phyloP scores from a whole-genome alignment of 2,888 invertebrate species.

The Poecilus cupreus region DNA sequence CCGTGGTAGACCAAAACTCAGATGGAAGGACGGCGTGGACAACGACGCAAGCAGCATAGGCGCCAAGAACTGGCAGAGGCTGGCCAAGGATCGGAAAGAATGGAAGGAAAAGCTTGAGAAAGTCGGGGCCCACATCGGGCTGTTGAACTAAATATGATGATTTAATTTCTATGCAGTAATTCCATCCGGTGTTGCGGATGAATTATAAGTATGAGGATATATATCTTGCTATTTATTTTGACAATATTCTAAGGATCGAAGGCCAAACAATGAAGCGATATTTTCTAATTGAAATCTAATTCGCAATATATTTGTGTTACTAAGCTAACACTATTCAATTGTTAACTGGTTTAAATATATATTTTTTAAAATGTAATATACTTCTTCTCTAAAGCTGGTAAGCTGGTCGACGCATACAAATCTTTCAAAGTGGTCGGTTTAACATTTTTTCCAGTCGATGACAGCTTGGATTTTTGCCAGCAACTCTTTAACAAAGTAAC shows the following conservation, averaged over 20 bases:
- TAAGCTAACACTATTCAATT: not conserved
- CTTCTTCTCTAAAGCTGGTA: not conserved
- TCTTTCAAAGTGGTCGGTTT: not conserved
- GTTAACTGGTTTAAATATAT: not conserved
- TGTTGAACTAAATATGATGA: too few species aligned
- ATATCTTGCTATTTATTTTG: not conserved
- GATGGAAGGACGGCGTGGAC: too few species aligned
- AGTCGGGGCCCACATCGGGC: too few species aligned
- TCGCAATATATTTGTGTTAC: not conserved
- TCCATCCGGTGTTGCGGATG: not conserved
- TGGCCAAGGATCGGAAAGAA: too few species aligned
- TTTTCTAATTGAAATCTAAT: not conserved
- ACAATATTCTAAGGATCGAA: not conserved
- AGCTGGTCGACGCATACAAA: not conserved
- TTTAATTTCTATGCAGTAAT: not conserved
- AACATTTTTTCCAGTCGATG: not conserved
- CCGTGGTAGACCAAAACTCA: too few species aligned
- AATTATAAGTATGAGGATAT: not conserved
- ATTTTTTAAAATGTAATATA: not conserved
- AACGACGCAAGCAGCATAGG: too few species aligned
- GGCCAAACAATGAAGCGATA: not conserved
- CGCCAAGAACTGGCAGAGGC: too few species aligned
- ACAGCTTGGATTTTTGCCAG: not conserved
- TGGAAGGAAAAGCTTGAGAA: too few species aligned
- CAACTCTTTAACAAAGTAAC: not conserved